Percentiles rank a stretch among this genome's conserved stretches.
phyloP scores from a whole-genome alignment of 2,113 vertebrate species.

The Geococcyx californianus region DNA sequence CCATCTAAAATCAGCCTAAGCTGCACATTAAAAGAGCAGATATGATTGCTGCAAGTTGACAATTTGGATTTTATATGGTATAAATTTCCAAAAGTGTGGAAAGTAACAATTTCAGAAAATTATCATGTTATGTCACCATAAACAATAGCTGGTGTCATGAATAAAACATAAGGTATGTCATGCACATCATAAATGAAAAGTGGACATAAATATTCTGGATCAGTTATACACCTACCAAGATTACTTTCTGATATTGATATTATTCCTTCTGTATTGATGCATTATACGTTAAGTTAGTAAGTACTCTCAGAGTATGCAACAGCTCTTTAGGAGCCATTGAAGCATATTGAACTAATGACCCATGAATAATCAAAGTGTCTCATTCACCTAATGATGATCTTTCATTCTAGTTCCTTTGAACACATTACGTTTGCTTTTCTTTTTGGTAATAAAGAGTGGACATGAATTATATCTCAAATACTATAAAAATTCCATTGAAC shows the following conservation, averaged over 20 bases:
- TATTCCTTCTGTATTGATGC: conserved; percentile 31
- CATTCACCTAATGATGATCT: conserved; percentile 35
- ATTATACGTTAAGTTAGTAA: conserved; percentile 1
- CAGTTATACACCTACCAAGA: neutral
- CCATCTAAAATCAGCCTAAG: neutral
- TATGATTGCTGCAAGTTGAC: neutral
- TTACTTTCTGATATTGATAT: neutral
- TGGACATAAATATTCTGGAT: neutral
- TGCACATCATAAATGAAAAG: neutral
- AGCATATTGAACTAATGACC: conserved; percentile 50
- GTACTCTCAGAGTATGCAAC: neutral
- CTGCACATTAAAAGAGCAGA: neutral
- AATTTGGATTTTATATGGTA: neutral
- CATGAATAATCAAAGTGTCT: conserved; percentile 44
- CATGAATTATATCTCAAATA: conserved; percentile 18
- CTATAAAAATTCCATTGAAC: neutral
- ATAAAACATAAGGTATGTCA: conserved; percentile 22
- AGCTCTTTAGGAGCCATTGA: conserved; percentile 28
- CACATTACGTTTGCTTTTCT: conserved; percentile 19
- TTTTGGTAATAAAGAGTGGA: conserved; percentile 31
- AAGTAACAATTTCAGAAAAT: neutral
- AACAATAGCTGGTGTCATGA: neutral
- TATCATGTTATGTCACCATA: neutral
- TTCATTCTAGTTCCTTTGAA: conserved; percentile 25
- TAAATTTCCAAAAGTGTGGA: neutral